A percentile compares a stretch with the other conserved stretches of the same genome.
phyloP scores from a whole-genome alignment of 2,888 invertebrate genomes.

The Plemyria rubiginata region DNA sequence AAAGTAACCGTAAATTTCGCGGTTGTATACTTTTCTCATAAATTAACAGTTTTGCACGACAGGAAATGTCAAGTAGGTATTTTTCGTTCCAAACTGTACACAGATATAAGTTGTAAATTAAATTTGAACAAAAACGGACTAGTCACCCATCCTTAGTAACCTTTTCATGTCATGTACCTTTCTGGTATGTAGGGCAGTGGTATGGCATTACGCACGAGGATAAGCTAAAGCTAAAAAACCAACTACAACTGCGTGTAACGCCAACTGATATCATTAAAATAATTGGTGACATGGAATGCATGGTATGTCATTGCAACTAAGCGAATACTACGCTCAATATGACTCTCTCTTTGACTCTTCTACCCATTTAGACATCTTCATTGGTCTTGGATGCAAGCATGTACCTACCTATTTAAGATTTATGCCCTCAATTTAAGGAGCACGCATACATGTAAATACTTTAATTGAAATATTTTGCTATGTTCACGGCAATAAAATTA shows the following conservation, averaged over 20 bases:
- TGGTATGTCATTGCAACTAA: no score
- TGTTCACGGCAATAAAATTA: slow-evolving; percentile 53
- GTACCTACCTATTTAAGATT: no score
- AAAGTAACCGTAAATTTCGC: no score
- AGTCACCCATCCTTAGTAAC: slow-evolving; percentile 16
- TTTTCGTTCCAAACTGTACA: neutral
- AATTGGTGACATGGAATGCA: no score
- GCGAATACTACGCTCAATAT: no score
- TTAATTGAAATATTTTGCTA: slow-evolving; percentile 57
- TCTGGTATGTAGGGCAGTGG: slow-evolving; percentile 2
- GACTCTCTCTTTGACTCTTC: no score
- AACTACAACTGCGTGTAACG: neutral
- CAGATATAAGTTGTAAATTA: neutral
- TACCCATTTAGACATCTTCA: no score
- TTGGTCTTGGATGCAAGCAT: no score
- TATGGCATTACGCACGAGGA: slow-evolving; percentile 13
- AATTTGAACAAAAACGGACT: slow-evolving; percentile 7
- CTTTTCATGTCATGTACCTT: slow-evolving; percentile 1
- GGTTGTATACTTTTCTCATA: no score
- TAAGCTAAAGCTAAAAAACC: neutral
- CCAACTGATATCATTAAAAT: no score
- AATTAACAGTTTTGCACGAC: neutral
- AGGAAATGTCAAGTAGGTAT: neutral
- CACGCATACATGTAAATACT: slow-evolving; percentile 14
- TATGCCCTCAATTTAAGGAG: no score